Evolutionary conservation across 2,113 vertebrate species (phyloP), one percentile per base, ranked within the genome.

Genomic region (Oreochromis tanganicae): DNA sequence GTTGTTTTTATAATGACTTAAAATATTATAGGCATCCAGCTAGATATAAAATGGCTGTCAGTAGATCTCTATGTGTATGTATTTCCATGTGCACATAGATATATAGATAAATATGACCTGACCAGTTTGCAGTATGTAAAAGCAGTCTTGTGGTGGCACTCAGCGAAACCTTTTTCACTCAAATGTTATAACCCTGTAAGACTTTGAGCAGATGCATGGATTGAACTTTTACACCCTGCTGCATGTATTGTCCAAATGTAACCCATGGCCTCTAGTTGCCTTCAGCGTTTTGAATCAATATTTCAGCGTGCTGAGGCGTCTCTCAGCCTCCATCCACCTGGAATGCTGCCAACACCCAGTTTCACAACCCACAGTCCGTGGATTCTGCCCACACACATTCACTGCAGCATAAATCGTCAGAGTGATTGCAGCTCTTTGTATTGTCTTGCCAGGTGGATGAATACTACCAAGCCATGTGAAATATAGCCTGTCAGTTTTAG

Each of bases 251-350:
- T 94, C 91, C 92, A 90, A 93, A 89, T 32, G 61, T 61, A 93
- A 86, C 87, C 88, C 32, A 36, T 82, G 52, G 93, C 93, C 92
- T 4, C 78, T 55, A 88, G 94, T 75, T 68, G 89, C 86, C 91
- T 90, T 87, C 85, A 71, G 86, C 89, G 91, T 86, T 90, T 87
- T 80, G 46, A 89, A 96, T 96, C 95, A 91, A 96, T 96, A 95
- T 93, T 94, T 95, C 85, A 95, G 90, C 52, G 48, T 19, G 59
- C 82, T n/a, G 87, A 96, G 94, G 93, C 93, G 83, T 93, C 92
- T 84, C 86, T 94, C 91, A 89, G 92, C 91, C 94, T 95, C 88
- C 91, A 91, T 93, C 86, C 73, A 90, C 84, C 91, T 96, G 96
- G 95, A 95, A 57, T 6, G 17, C 89, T 85, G 95, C 96, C 96